Evolutionary conservation across 2,113 vertebrate species (phyloP).

Genomic region (Vanacampus margaritifer): DNA sequence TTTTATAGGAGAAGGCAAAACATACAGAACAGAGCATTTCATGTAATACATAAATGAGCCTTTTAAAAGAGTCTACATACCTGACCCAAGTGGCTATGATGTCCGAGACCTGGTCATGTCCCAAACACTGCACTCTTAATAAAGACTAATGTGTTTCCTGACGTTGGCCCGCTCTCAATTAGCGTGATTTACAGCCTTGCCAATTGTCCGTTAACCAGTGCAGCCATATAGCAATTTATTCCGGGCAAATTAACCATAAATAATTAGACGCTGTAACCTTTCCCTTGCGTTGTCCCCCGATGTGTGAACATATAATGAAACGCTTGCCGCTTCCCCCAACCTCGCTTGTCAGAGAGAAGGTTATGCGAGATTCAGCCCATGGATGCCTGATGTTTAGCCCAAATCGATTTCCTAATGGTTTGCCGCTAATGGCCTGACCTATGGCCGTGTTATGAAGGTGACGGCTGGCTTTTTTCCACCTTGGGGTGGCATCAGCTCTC

Average conservation of each 20-base stretch:
- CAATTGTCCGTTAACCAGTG: slow-evolving; percentile 64
- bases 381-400: slow-evolving; percentile 27
- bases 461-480: slow-evolving; percentile 16
- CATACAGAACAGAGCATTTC: too few relatives aligned
- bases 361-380: slow-evolving; percentile 18
- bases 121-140: slow-evolving; percentile 40
- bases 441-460: slow-evolving; percentile 31
- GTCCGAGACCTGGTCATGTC: slow-evolving; percentile 18
- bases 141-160: slow-evolving; percentile 58
- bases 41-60: neutral
- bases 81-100: slow-evolving; percentile 8
- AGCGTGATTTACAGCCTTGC: slow-evolving; percentile 73
- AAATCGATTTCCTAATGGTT: slow-evolving; percentile 49
- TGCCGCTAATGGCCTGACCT: slow-evolving; percentile 50
- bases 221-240: slow-evolving; percentile 62
- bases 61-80: neutral
- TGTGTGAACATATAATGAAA: slow-evolving; percentile 27
- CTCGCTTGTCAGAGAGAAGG: slow-evolving; percentile 31
- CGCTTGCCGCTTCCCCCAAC: slow-evolving; percentile 35
- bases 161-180: slow-evolving; percentile 70
- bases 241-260: slow-evolving; percentile 57
- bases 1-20: too few relatives aligned
- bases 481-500: slow-evolving; percentile 10
- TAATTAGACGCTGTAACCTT: slow-evolving; percentile 56
- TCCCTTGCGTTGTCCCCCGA: neutral